phyloP scores from a whole-genome alignment of 2,797 vertebrate species.

The Anguilla marmorata region DNA sequence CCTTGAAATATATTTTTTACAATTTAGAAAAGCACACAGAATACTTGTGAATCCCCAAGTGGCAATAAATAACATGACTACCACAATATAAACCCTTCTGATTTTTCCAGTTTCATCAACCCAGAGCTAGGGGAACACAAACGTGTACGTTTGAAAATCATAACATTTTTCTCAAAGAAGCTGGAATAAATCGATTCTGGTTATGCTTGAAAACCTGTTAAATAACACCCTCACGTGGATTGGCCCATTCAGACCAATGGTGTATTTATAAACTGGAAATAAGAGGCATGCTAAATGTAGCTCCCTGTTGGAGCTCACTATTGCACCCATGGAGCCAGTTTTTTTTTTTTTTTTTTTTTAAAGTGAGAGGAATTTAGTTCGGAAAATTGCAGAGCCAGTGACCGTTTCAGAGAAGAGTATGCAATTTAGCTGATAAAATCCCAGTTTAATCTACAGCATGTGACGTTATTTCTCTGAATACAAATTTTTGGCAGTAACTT shows the following conservation, averaged over 20 bases:
- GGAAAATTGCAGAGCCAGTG: neutral
- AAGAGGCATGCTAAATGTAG: neutral
- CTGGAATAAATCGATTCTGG: neutral
- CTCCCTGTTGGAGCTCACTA: neutral
- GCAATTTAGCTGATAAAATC: slow-evolving; percentile 19
- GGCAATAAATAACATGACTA: neutral
- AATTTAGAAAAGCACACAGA: neutral
- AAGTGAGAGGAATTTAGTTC: neutral
- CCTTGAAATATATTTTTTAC: neutral
- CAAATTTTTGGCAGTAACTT: neutral
- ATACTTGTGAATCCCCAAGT: neutral
- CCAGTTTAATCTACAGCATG: neutral
- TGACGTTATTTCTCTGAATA: neutral
- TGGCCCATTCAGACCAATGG: neutral
- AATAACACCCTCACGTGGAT: neutral
- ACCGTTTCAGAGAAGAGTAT: neutral
- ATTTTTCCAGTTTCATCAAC: neutral
- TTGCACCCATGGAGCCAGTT: neutral
- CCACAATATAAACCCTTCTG: neutral
- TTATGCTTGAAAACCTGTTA: neutral
- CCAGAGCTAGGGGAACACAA: neutral
- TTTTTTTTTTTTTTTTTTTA: no score
- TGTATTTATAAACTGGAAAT: neutral
- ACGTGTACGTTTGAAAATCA: neutral
- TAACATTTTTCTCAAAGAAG: neutral